Conservation (phyloP, 2,888 invertebrate species). For the Mythimna ferrago region DNA sequence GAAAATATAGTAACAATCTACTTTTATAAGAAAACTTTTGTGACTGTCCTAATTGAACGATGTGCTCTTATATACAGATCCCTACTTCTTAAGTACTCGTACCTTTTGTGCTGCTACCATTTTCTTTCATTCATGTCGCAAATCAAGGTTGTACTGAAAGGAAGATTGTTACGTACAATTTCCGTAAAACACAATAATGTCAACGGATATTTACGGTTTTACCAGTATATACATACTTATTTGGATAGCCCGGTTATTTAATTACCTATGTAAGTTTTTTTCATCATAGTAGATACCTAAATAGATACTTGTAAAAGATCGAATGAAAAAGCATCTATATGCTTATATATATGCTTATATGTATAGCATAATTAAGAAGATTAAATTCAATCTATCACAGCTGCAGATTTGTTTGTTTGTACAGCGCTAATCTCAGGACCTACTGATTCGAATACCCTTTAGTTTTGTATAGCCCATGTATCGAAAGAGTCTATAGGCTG, state of each 20-base stretch:
- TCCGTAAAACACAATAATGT: conserved; percentile 14
- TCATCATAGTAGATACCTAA: background rate
- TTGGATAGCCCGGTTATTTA: background rate
- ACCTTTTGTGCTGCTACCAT: background rate
- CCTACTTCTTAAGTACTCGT: conserved; percentile 31
- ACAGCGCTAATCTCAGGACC: too few relatives aligned
- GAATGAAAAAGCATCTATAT: too few relatives aligned
- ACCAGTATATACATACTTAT: background rate
- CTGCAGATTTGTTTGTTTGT: too few relatives aligned
- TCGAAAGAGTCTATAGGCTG: too few relatives aligned
- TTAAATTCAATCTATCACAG: too few relatives aligned
- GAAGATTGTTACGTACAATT: background rate
- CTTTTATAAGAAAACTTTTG: conserved; percentile 67
- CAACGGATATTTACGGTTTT: conserved; percentile 7
- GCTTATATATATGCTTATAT: too few relatives aligned
- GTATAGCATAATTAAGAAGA: too few relatives aligned
- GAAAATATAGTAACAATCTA: conserved; percentile 64
- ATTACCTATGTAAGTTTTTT: background rate
- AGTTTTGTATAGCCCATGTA: too few relatives aligned
- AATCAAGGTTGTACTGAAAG: conserved; percentile 35
- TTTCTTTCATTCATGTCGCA: conserved; percentile 25
- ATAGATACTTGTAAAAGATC: background rate
- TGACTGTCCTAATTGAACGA: conserved; percentile 64
- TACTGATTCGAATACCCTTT: too few relatives aligned
- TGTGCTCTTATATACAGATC: conserved; percentile 36